These are phyloP conservation scores for Papilio xuthus DNA, from an alignment of 1,140 invertebrate species.

Conservation along the genomic window DNA sequence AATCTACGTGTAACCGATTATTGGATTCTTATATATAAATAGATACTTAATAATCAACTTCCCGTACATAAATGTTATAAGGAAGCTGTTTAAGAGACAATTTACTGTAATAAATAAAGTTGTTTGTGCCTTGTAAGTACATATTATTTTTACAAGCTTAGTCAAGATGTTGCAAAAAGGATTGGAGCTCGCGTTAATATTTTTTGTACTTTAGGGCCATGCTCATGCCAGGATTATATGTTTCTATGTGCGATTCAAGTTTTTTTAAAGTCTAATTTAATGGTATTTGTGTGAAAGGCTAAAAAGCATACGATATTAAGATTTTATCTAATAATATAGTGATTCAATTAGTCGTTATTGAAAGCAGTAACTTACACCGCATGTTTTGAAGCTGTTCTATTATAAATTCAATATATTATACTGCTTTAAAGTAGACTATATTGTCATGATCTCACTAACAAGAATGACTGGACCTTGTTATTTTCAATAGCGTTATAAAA, in stretches of 20 bases:
- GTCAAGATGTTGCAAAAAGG: neutral
- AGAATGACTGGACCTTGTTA: slow-evolving; percentile 20
- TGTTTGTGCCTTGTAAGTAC: neutral
- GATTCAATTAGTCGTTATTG: neutral
- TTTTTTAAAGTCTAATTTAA: neutral
- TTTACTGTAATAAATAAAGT: slow-evolving; percentile 2
- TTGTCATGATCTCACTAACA: slow-evolving; percentile 19
- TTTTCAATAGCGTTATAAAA: slow-evolving; percentile 31
- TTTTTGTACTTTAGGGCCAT: neutral
- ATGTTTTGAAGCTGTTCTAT: neutral
- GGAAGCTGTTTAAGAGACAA: slow-evolving; percentile 23
- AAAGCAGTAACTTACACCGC: too few relatives aligned
- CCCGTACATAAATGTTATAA: neutral
- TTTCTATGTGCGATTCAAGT: neutral
- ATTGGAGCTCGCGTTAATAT: neutral
- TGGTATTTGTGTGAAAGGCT: neutral
- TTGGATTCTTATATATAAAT: slow-evolving; percentile 9
- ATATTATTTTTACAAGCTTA: neutral
- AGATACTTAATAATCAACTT: slow-evolving; percentile 22
- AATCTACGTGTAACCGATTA: neutral
- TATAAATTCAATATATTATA: neutral
- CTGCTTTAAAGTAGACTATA: neutral
- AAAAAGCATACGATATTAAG: neutral
- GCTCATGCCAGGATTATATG: neutral
- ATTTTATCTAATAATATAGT: neutral